These are phyloP conservation scores for Tholera decimalis DNA, from an alignment of 2,888 invertebrate genomes.

Conservation along the genomic window DNA sequence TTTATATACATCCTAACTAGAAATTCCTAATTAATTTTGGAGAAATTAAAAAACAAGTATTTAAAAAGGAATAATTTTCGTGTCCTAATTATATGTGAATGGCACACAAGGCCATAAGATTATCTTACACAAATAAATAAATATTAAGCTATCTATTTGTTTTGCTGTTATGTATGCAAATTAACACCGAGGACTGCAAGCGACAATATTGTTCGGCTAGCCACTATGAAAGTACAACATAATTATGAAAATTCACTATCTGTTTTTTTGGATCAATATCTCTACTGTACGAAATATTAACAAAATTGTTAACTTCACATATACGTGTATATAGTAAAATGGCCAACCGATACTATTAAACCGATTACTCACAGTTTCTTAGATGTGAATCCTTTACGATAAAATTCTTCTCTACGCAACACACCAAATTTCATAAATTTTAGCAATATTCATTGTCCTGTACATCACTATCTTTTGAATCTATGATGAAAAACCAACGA, in stretches of 20 bases:
- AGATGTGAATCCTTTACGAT: slow-evolving; percentile 58
- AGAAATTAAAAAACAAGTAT: not conserved
- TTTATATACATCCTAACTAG: no score
- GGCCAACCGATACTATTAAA: slow-evolving; percentile 50
- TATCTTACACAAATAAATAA: not conserved
- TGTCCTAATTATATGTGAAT: not conserved
- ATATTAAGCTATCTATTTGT: not conserved
- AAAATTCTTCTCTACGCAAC: slow-evolving; percentile 62
- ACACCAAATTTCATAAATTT: slow-evolving; percentile 71
- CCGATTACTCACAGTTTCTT: slow-evolving; percentile 62
- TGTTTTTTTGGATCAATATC: slow-evolving; percentile 37
- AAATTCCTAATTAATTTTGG: no score
- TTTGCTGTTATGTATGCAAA: slow-evolving; percentile 15
- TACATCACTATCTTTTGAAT: slow-evolving; percentile 76
- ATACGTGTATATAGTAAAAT: slow-evolving; percentile 41
- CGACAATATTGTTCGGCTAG: not conserved
- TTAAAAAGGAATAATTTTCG: not conserved
- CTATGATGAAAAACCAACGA: slow-evolving; percentile 71
- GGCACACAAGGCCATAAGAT: slow-evolving; percentile 4
- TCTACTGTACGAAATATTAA: slow-evolving; percentile 13
- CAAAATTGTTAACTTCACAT: slow-evolving; percentile 8
- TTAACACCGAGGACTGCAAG: not conserved
- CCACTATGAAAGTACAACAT: slow-evolving; percentile 6
- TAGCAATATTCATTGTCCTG: slow-evolving; percentile 74
- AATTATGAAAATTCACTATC: slow-evolving; percentile 18